Evolutionary conservation across 1,140 invertebrate species (phyloP), one percentile per base, ranked within the genome.

Genomic region (Musca vetustissima): DNA sequence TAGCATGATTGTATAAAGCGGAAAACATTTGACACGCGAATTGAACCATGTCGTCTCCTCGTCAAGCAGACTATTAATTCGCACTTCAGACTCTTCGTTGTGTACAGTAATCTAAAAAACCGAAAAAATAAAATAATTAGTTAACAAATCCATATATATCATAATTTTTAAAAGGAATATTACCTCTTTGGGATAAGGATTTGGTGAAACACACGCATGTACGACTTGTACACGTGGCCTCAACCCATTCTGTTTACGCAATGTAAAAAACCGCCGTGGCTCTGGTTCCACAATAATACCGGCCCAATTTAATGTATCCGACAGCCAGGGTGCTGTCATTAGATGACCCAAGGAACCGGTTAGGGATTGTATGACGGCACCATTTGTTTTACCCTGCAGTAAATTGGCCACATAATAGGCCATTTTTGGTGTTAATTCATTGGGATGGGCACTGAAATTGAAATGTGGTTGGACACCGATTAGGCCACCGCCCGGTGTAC

Each of bases 1-100:
- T 68, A 92, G 83, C 75, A 95, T 83, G 66, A 94, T 84, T 19
- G 92, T 92, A 77, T 90, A 92, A 64, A 95, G 85, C 71, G 93
- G 93, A 81, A 94, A 93, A 83, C 93, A 95, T 78, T 92, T 91
- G 61, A 94, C 89, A 72, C 90, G 86, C 50, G 90, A 86, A 73
- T 82, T 80, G 66, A 82, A 82, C 78, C 80, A 82, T 61, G 77
- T 77, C 55, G 74, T 78, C 72, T 81, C 78, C 72, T 86, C 85
- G 75, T 88, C 85, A 36, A 84, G 83, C 53, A 87, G 74, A 76
- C 86, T 87, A 52, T 84, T 86, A 36, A 87, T 85, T 75, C 85
- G 85, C 48, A 88, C 87, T 64, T 87, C 86, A 28, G 67, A 65
- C 73, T 82, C 81, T 73, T 89, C 88, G 72, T 89, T 88, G 72